phyloP scores from a whole-genome alignment of 1,140 invertebrate species.

The Drosophila ercepeae region DNA sequence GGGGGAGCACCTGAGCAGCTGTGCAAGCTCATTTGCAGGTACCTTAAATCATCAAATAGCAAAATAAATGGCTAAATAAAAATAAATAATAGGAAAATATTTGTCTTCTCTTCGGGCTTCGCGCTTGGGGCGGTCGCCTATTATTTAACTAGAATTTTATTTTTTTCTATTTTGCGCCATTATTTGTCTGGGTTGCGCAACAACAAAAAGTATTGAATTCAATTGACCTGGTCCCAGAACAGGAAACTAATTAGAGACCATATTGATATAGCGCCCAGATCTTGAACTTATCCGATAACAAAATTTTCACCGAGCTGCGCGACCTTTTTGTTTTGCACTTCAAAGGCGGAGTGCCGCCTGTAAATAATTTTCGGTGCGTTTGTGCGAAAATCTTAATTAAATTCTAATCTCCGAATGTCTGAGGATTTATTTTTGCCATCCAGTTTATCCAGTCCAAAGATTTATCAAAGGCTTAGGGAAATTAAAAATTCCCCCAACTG shows the following conservation, averaged over 20 bases:
- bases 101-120: conserved; percentile 26
- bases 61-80: conserved; percentile 28
- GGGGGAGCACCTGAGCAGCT: conserved; percentile 39
- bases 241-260: conserved; percentile 35
- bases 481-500: not conserved
- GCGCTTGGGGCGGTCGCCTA: conserved; percentile 14
- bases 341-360: conserved; percentile 24
- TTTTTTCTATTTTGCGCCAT: not conserved
- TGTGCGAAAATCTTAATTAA: conserved; percentile 39
- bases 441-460: too few species aligned
- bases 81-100: conserved; percentile 35
- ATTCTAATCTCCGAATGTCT: conserved; percentile 32
- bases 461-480: conserved; percentile 11
- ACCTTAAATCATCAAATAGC: conserved; percentile 24
- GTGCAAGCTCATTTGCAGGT: conserved; percentile 67
- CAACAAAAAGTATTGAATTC: conserved; percentile 25
- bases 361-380: conserved; percentile 29
- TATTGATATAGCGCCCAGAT: conserved; percentile 41
- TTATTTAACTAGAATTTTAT: conserved; percentile 33
- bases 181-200: conserved; percentile 35
- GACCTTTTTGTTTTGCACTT: conserved; percentile 33
- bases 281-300: conserved; percentile 46
- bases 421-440: conserved; percentile 19
- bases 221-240: conserved; percentile 37
- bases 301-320: conserved; percentile 8